Conservation (phyloP, 2,888 invertebrate species). For the Drosophila gaucha region DNA sequence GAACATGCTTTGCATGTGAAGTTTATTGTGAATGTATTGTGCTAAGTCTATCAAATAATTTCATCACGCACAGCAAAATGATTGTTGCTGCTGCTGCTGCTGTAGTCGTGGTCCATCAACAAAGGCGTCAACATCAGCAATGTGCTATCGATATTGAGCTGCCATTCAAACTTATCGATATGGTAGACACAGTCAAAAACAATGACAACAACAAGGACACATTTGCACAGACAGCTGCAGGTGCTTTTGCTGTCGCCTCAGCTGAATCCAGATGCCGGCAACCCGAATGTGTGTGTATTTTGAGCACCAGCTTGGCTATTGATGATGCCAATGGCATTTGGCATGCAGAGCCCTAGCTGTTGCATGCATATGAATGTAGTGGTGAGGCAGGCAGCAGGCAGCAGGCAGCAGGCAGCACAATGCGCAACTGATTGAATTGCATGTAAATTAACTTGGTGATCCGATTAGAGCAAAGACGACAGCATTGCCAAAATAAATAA, state of each 20-base stretch:
- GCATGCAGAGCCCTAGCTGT: conserved; percentile 28
- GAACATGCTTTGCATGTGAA: conserved; percentile 53
- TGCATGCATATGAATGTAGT: conserved; percentile 27
- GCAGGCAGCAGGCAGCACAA: conserved; percentile 55
- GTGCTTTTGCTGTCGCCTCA: conserved; percentile 21
- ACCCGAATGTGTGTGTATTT: conserved; percentile 15
- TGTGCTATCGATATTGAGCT: conserved; percentile 45
- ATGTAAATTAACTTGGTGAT: conserved; percentile 79
- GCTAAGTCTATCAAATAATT: conserved; percentile 51
- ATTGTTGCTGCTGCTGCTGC: conserved; percentile 17
- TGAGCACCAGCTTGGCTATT: conserved; percentile 35
- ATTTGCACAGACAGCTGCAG: conserved; percentile 32
- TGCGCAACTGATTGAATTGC: conserved; percentile 72
- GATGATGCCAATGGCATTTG: conserved; percentile 45
- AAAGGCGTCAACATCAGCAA: conserved; percentile 21
- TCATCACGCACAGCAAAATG: conserved; percentile 46
- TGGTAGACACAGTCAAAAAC: conserved; percentile 1
- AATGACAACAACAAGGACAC: background rate
- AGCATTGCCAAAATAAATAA: conserved; percentile 45
- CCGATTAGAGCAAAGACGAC: conserved; percentile 65
- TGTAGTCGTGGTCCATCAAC: conserved; percentile 14
- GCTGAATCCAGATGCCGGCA: conserved; percentile 1
- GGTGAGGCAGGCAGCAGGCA: conserved; percentile 8
- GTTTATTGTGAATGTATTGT: conserved; percentile 18
- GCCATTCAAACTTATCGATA: conserved; percentile 41